These are phyloP conservation scores for Leptothorax acervorum DNA, from an alignment of 2,888 invertebrate species.

Conservation along the genomic window DNA sequence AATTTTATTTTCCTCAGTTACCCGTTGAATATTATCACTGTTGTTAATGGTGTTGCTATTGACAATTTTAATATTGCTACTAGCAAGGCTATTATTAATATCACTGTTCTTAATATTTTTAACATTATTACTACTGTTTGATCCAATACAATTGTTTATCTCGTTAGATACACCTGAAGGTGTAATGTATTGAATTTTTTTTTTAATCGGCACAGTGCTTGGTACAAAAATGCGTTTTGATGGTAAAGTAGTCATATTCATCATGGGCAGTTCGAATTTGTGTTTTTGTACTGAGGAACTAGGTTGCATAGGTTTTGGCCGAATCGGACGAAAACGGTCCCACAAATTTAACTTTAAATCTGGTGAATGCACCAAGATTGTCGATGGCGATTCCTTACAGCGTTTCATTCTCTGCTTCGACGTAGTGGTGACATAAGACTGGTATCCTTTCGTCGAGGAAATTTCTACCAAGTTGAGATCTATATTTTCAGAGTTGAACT, in stretches of 20 bases:
- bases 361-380: too few relatives aligned
- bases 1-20: background rate
- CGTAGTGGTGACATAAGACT: background rate
- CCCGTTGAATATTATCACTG: background rate
- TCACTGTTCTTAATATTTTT: background rate
- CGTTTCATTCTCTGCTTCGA: background rate
- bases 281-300: background rate
- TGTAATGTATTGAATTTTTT: background rate
- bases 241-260: background rate
- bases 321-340: constrained; percentile 44
- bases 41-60: background rate
- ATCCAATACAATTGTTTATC: background rate
- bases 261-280: background rate
- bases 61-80: background rate
- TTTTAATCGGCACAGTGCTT: background rate
- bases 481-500: background rate
- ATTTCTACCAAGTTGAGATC: background rate
- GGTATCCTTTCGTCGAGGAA: background rate
- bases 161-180: background rate
- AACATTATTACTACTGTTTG: background rate
- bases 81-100: background rate
- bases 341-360: background rate
- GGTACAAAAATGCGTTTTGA: background rate
- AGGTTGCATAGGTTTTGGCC: constrained; percentile 47
- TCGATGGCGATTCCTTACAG: background rate